Conservation (phyloP, 2,113 vertebrate species). For the Uria lomvia region DNA sequence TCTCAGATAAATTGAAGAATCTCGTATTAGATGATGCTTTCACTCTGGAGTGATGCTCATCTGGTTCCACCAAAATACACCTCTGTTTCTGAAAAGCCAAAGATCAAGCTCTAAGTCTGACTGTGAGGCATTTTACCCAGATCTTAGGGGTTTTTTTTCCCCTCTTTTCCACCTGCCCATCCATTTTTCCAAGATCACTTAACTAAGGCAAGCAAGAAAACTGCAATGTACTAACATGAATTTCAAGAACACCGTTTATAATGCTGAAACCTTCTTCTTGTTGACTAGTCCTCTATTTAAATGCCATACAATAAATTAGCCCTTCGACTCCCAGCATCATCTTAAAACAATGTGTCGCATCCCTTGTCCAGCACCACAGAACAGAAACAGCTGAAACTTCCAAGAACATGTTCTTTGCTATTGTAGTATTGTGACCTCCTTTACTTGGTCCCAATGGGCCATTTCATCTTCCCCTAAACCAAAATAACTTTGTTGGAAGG, state of each 20-base stretch:
- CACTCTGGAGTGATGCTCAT: not conserved
- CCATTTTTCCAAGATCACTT: not conserved
- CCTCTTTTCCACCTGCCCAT: not conserved
- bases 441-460: not conserved
- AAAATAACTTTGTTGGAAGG: not conserved
- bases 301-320: not conserved
- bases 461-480: not conserved
- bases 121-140: not conserved
- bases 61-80: not conserved
- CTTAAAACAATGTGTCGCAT: not conserved
- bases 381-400: not conserved
- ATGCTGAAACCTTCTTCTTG: not conserved
- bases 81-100: not conserved
- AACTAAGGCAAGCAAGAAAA: not conserved
- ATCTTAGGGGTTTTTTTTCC: not conserved
- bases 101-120: not conserved
- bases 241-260: not conserved
- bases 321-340: not conserved
- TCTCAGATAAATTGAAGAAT: not conserved
- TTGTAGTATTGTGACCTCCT: not conserved
- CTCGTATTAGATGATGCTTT: not conserved
- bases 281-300: not conserved
- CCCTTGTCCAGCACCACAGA: not conserved
- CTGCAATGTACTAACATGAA: not conserved
- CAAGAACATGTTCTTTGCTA: not conserved